Conservation (phyloP, 2,113 vertebrate genomes). For the Zingel zingel region DNA sequence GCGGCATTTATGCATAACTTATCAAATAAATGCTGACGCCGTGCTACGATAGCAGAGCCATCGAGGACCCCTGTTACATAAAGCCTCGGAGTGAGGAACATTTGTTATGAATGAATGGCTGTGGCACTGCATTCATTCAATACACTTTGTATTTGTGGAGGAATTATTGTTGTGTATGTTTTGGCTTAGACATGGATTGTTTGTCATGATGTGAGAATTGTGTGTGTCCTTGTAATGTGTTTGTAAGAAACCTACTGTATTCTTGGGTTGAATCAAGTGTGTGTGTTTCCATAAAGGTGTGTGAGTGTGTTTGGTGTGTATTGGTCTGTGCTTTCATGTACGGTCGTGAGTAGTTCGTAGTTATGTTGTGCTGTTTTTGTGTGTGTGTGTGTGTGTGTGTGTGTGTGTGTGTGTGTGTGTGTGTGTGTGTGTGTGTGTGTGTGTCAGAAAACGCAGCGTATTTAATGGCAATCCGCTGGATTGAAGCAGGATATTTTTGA, state of each 20-base stretch:
- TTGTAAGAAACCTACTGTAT: not conserved
- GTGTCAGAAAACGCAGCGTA: constrained; percentile 41
- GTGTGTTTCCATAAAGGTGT: too few species aligned
- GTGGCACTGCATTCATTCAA: not conserved
- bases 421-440: too few species aligned
- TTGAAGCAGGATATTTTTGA: constrained; percentile 61
- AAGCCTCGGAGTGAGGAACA: not conserved
- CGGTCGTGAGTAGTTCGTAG: not conserved
- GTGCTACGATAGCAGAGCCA: not conserved
- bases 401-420: too few species aligned
- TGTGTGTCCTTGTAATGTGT: not conserved
- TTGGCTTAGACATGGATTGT: not conserved
- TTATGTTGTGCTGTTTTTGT: not conserved
- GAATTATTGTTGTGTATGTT: not conserved
- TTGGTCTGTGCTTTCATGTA: not conserved
- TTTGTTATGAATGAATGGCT: constrained; percentile 18
- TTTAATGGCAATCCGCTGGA: constrained; percentile 36
- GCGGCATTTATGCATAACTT: constrained; percentile 3
- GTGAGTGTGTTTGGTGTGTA: not conserved
- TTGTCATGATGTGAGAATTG: not conserved
- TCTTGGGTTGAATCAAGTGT: too few species aligned
- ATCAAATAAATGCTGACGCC: not conserved
- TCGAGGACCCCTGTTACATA: not conserved
- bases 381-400: too few species aligned
- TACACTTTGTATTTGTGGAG: not conserved